These are phyloP conservation scores for Diploscapter pachys DNA, from an alignment of 1,140 invertebrate genomes.

Conservation along the genomic window DNA sequence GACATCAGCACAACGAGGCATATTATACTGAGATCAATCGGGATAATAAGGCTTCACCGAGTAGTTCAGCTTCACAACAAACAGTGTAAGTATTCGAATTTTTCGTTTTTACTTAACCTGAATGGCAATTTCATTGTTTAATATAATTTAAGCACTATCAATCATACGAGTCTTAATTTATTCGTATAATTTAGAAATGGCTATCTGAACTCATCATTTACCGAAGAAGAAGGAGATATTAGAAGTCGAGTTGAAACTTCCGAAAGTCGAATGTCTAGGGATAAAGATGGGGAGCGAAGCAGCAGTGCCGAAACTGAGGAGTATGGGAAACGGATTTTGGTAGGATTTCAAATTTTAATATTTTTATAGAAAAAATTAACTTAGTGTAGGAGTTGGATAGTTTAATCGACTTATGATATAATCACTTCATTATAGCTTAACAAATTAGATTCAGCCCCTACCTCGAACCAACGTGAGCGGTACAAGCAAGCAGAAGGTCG, in stretches of 20 bases:
- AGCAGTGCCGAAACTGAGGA: background rate
- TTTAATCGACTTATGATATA: background rate
- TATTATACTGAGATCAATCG: constrained; percentile 5
- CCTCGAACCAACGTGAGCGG: too few species aligned
- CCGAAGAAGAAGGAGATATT: constrained; percentile 2
- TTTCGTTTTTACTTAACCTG: too few species aligned
- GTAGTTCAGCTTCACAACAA: background rate
- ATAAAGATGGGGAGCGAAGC: constrained; percentile 1
- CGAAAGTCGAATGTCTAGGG: background rate
- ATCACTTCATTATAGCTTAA: too few species aligned
- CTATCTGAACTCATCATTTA: constrained; percentile 14
- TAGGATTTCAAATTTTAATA: background rate
- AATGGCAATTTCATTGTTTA: too few species aligned
- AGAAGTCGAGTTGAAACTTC: background rate
- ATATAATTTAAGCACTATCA: too few species aligned
- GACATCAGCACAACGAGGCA: background rate
- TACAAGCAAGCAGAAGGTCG: too few species aligned
- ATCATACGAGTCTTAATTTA: background rate
- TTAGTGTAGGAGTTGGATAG: background rate
- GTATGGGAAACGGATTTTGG: background rate
- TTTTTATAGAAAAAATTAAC: background rate
- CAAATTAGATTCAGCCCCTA: too few species aligned
- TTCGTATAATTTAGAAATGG: constrained; percentile 9
- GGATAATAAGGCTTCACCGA: background rate
- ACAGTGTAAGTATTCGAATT: too few species aligned